Percentiles rank a stretch among this genome's conserved stretches.
These are phyloP conservation scores for Tetraodon nigroviridis DNA, from an alignment of 2,113 vertebrate species.

Conservation along the genomic window DNA sequence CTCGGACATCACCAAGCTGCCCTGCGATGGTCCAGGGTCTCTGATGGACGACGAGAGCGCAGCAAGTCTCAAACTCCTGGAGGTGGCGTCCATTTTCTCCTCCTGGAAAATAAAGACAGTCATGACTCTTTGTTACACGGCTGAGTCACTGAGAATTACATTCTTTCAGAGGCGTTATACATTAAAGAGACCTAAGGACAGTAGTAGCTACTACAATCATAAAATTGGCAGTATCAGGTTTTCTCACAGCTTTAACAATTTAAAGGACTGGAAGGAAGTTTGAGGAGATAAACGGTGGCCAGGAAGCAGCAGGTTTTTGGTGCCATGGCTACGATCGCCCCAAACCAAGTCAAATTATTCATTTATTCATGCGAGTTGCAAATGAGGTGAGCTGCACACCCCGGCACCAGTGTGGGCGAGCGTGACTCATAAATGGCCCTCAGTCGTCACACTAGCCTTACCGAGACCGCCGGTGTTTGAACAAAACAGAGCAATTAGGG, in stretches of 20 bases:
- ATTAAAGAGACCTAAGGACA: slow-evolving; percentile 41
- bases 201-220: slow-evolving; percentile 55
- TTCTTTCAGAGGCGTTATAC: slow-evolving; percentile 10
- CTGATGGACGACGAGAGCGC: slow-evolving; percentile 74
- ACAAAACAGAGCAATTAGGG: slow-evolving; percentile 47
- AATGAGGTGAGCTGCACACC: slow-evolving; percentile 38
- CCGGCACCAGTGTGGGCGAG: slow-evolving; percentile 48
- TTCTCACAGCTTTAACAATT: slow-evolving; percentile 49
- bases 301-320: slow-evolving; percentile 22
- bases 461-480: slow-evolving; percentile 34
- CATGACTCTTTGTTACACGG: too few species aligned
- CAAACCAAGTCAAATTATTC: slow-evolving; percentile 37
- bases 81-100: slow-evolving; percentile 71
- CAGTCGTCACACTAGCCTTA: slow-evolving; percentile 38
- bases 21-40: slow-evolving; percentile 62
- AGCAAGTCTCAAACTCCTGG: slow-evolving; percentile 62
- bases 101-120: slow-evolving; percentile 66
- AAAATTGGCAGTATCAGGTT: slow-evolving; percentile 42
- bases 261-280: slow-evolving; percentile 49
- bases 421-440: slow-evolving; percentile 45
- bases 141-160: background rate
- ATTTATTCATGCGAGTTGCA: slow-evolving; percentile 58
- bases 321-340: slow-evolving; percentile 9
- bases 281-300: slow-evolving; percentile 32
- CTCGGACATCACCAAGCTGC: slow-evolving; percentile 72